Conservation (phyloP, 2,113 vertebrate species). For the Menidia beryllina region DNA sequence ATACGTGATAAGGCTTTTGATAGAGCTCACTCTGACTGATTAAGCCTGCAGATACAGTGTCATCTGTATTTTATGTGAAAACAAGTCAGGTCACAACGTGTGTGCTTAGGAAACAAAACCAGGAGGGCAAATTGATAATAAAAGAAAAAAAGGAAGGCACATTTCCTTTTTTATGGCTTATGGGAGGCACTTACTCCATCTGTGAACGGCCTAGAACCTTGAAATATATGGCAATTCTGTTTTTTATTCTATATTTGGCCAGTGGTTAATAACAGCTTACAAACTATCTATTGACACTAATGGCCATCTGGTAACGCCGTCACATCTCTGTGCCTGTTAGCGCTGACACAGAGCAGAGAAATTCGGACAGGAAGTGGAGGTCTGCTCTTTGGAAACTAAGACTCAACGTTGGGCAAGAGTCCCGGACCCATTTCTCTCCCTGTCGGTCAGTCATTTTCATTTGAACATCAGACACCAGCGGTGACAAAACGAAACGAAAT, state of each 20-base stretch:
- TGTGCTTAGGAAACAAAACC: neutral
- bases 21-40: constrained; percentile 3
- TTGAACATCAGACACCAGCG: constrained; percentile 20
- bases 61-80: constrained; percentile 25
- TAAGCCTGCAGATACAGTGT: constrained; percentile 13
- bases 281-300: constrained; percentile 68
- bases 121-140: constrained; percentile 5
- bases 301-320: constrained; percentile 68
- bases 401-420: constrained; percentile 42
- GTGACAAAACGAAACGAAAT: constrained; percentile 40
- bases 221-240: constrained; percentile 40
- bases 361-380: constrained; percentile 62
- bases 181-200: neutral
- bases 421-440: constrained; percentile 23
- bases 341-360: constrained; percentile 69
- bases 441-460: constrained; percentile 14
- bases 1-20: constrained; percentile 9
- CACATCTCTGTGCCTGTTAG: constrained; percentile 65
- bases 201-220: constrained; percentile 12
- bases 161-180: constrained; percentile 11
- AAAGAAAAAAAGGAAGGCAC: neutral
- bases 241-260: constrained; percentile 45
- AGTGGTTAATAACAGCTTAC: constrained; percentile 53
- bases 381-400: constrained; percentile 55
- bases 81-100: constrained; percentile 7